phyloP scores from a whole-genome alignment of 2,888 invertebrate genomes.

The Podabrus alpinus region DNA sequence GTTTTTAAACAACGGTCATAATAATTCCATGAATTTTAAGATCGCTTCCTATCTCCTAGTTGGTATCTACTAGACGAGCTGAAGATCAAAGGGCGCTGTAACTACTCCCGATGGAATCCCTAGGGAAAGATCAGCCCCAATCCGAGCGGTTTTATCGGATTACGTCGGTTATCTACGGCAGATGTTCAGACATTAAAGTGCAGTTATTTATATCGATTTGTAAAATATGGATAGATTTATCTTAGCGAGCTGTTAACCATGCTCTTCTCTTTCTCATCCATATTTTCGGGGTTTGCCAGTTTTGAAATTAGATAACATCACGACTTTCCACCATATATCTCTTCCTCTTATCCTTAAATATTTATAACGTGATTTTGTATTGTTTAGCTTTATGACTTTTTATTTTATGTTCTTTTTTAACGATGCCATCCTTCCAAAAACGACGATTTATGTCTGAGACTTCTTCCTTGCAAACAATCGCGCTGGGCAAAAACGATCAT shows the following conservation, averaged over 20 bases:
- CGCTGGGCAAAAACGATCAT: background rate
- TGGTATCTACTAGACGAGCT: constrained; percentile 26
- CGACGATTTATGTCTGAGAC: background rate
- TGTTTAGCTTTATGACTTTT: constrained; percentile 10
- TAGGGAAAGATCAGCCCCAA: constrained; percentile 34
- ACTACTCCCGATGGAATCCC: constrained; percentile 28
- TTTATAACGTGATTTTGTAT: constrained; percentile 14
- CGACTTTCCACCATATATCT: constrained; percentile 11
- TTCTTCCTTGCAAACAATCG: background rate
- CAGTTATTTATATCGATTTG: constrained; percentile 42
- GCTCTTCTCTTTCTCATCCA: constrained; percentile 11
- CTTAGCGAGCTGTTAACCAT: constrained; percentile 22
- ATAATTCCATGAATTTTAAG: constrained; percentile 27
- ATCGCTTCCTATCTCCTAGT: constrained; percentile 17
- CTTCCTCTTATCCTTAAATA: constrained; percentile 7
- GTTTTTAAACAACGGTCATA: constrained; percentile 17
- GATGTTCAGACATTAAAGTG: constrained; percentile 43
- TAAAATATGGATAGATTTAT: constrained; percentile 31
- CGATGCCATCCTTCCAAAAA: background rate
- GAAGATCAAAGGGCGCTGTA: constrained; percentile 35
- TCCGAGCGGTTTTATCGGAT: constrained; percentile 34
- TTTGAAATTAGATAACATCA: constrained; percentile 17
- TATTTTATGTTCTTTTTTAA: constrained; percentile 3
- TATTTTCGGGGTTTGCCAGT: constrained; percentile 5
- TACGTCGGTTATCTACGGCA: constrained; percentile 40